phyloP scores from a whole-genome alignment of 2,113 vertebrate genomes.

The Clupea harengus region DNA sequence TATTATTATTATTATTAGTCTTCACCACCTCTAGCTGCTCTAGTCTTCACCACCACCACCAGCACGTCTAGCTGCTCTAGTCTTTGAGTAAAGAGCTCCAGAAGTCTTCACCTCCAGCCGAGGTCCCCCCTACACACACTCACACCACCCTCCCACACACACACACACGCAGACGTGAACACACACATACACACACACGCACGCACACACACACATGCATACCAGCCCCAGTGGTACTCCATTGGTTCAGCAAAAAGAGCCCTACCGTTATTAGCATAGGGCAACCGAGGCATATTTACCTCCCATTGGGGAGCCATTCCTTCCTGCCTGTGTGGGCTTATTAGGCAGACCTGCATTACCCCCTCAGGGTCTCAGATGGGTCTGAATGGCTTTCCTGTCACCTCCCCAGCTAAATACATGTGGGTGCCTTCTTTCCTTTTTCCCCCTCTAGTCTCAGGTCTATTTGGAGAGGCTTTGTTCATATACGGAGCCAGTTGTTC shows the following conservation, averaged over 20 bases:
- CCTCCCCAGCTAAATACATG: background rate
- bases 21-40: too few relatives aligned
- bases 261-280: background rate
- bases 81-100: background rate
- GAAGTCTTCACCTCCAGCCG: background rate
- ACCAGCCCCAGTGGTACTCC: background rate
- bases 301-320: background rate
- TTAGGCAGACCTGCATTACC: background rate
- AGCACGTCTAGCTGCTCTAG: too few relatives aligned
- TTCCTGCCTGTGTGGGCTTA: background rate
- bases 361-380: background rate
- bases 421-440: background rate
- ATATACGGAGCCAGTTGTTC: background rate
- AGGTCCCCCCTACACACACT: background rate
- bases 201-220: background rate
- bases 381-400: background rate
- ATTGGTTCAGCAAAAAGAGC: background rate
- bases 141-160: background rate
- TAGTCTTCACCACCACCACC: too few relatives aligned
- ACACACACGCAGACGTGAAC: background rate
- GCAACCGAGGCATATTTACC: background rate
- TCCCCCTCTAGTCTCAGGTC: background rate
- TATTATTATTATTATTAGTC: too few relatives aligned
- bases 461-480: constrained; percentile 1
- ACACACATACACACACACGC: background rate